Evolutionary conservation across 2,797 vertebrate species (phyloP).

Genomic region (Sebastes nivosus): DNA sequence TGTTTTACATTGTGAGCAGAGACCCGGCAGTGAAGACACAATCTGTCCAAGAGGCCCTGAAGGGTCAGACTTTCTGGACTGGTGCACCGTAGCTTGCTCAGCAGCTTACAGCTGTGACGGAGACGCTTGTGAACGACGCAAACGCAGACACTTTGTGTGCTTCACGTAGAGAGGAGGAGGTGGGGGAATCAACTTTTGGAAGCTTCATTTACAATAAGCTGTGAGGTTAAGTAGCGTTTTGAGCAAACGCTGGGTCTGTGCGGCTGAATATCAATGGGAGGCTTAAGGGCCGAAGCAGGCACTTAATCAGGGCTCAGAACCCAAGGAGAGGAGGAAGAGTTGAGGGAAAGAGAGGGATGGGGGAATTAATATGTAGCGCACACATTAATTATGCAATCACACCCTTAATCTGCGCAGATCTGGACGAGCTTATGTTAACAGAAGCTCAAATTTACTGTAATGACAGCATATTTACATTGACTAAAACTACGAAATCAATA

Average conservation of each 20-base stretch:
- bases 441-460: slow-evolving; percentile 99
- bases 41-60: neutral
- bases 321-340: slow-evolving; percentile 80
- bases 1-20: neutral
- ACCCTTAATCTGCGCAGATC: slow-evolving; percentile 95
- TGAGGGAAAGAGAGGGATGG: slow-evolving; percentile 72
- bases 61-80: neutral
- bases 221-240: slow-evolving; percentile 86
- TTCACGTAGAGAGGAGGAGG: slow-evolving; percentile 54
- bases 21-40: neutral
- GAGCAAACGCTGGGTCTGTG: slow-evolving; percentile 81
- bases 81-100: neutral
- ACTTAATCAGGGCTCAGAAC: slow-evolving; percentile 84
- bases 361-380: slow-evolving; percentile 91
- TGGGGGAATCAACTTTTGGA: slow-evolving; percentile 79
- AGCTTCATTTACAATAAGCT: slow-evolving; percentile 84
- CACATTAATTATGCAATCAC: slow-evolving; percentile 96
- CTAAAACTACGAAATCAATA: slow-evolving; percentile 99
- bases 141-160: slow-evolving; percentile 62
- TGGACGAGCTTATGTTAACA: slow-evolving; percentile 99
- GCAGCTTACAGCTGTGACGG: slow-evolving; percentile 23
- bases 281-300: slow-evolving; percentile 82
- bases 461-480: slow-evolving; percentile 99
- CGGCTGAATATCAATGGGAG: slow-evolving; percentile 85
- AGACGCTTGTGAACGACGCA: slow-evolving; percentile 21